phyloP scores from a whole-genome alignment of 2,113 vertebrate genomes.

The Crotalus tigris region DNA sequence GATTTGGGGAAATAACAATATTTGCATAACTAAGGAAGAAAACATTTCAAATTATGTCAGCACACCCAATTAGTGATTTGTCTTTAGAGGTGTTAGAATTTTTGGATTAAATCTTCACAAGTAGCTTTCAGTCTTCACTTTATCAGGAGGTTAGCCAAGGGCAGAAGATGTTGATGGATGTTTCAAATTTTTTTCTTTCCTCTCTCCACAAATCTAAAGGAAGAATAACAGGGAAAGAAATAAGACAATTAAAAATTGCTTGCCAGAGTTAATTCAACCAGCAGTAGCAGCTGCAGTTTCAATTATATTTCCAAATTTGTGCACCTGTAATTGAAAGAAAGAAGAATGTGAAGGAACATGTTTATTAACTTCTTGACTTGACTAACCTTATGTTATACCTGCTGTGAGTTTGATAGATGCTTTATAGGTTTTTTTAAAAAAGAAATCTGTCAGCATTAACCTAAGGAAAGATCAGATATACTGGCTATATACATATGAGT shows the following conservation, averaged over 20 bases:
- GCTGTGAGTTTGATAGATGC: neutral
- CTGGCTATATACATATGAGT: neutral
- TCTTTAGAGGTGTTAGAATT: neutral
- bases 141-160: neutral
- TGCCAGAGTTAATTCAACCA: neutral
- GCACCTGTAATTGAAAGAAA: neutral
- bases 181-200: too few species aligned
- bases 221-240: neutral
- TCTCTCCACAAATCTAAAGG: neutral
- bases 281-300: neutral
- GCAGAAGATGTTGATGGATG: neutral
- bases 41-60: neutral
- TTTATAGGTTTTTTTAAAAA: neutral
- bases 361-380: neutral
- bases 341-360: neutral
- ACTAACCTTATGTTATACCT: neutral
- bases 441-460: neutral
- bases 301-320: neutral
- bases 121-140: neutral
- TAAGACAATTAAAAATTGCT: neutral
- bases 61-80: neutral
- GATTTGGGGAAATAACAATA: constrained; percentile 11
- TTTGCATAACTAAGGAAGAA: constrained; percentile 5
- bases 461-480: neutral
- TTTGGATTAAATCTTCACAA: neutral